Evolutionary conservation across 2,888 invertebrate species (phyloP).

Genomic region (Trachelus stipa): DNA sequence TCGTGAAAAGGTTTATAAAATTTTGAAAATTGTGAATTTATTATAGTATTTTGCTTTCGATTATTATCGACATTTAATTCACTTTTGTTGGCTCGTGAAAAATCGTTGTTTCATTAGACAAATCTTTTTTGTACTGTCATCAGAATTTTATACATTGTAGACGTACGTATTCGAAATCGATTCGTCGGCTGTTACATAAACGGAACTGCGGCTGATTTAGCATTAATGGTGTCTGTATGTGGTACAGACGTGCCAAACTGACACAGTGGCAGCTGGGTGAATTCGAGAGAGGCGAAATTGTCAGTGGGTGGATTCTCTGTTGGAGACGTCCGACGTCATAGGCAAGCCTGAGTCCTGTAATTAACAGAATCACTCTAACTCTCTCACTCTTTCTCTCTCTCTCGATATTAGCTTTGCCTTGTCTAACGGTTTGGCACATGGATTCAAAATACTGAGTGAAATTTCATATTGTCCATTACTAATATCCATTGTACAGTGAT

Average conservation of each 20-base stretch:
- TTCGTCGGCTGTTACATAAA: too few species aligned
- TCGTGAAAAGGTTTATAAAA: too few species aligned
- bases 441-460: neutral
- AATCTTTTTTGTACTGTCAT: too few species aligned
- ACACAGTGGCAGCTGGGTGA: slow-evolving; percentile 13
- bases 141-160: too few species aligned
- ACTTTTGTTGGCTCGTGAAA: too few species aligned
- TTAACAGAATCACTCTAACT: slow-evolving; percentile 40
- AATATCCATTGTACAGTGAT: neutral
- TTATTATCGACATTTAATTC: too few species aligned
- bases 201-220: too few species aligned
- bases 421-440: neutral
- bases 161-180: too few species aligned
- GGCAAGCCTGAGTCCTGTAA: slow-evolving; percentile 46
- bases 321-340: slow-evolving; percentile 49
- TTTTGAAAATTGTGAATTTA: too few species aligned
- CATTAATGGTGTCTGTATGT: slow-evolving; percentile 7
- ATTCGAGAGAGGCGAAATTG: slow-evolving; percentile 33
- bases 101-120: too few species aligned
- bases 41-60: too few species aligned
- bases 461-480: neutral
- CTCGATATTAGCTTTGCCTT: neutral
- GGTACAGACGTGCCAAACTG: neutral
- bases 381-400: neutral
- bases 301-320: slow-evolving; percentile 47